phyloP scores from a whole-genome alignment of 2,113 vertebrate genomes.

The Callospermophilus lateralis region DNA sequence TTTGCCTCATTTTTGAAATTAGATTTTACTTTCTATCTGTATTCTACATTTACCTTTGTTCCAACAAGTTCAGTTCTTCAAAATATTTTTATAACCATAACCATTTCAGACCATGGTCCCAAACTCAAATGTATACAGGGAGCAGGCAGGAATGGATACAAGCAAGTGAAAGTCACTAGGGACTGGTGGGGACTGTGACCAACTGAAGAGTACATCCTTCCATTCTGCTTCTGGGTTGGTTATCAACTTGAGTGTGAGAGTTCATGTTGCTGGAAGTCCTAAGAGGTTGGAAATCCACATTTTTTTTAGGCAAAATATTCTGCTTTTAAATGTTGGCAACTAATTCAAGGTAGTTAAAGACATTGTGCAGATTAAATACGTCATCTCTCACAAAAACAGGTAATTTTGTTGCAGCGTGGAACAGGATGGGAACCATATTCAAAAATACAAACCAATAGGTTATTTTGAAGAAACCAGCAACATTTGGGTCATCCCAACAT shows the following conservation, averaged over 20 bases:
- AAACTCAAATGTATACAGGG: not conserved
- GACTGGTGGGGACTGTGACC: not conserved
- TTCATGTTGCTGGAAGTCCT: constrained; percentile 38
- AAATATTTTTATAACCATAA: not conserved
- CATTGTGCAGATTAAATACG: not conserved
- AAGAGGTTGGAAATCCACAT: not conserved
- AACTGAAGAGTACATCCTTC: not conserved
- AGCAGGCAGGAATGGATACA: not conserved
- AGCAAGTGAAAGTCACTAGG: not conserved
- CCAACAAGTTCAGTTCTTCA: not conserved
- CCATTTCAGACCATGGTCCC: not conserved
- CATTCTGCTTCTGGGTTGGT: not conserved
- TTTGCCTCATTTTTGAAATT: not conserved
- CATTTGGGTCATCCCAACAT: not conserved
- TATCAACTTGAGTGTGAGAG: not conserved
- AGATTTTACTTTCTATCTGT: not conserved
- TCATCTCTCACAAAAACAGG: not conserved
- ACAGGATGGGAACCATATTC: not conserved
- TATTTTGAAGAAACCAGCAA: constrained; percentile 19
- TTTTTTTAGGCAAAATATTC: not conserved
- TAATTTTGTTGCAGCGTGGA: not conserved
- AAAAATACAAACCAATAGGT: not conserved
- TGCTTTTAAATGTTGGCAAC: not conserved
- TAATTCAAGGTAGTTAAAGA: not conserved
- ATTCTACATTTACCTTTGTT: constrained; percentile 1